Evolutionary conservation across 2,797 vertebrate species (phyloP).

Genomic region (Cyprinella venusta): DNA sequence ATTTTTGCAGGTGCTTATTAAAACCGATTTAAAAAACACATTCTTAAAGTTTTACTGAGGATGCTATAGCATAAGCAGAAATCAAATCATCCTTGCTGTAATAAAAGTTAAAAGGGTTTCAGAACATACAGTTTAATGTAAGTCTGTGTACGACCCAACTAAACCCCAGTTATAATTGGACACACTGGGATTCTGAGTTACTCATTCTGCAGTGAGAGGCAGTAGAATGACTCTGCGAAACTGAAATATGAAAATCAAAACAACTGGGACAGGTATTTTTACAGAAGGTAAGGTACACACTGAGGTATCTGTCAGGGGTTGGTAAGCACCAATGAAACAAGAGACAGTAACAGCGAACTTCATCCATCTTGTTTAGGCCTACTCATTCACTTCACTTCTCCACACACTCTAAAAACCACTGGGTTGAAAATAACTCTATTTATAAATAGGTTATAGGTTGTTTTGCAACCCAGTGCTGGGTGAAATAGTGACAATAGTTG

Average conservation of each 20-base stretch:
- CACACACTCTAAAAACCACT: too few relatives aligned
- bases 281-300: neutral
- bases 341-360: too few relatives aligned
- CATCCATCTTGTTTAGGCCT: too few relatives aligned
- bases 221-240: neutral
- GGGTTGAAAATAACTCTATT: too few relatives aligned
- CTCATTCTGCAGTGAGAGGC: slow-evolving; percentile 6
- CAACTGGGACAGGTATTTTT: neutral
- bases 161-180: slow-evolving; percentile 10
- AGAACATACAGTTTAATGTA: neutral
- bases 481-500: too few relatives aligned
- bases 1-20: slow-evolving; percentile 16
- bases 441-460: too few relatives aligned
- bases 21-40: neutral
- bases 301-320: neutral
- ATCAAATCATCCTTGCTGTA: neutral
- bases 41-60: neutral
- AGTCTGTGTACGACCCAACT: neutral
- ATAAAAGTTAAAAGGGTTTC: slow-evolving; percentile 18
- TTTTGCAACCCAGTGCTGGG: too few relatives aligned
- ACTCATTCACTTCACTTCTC: too few relatives aligned
- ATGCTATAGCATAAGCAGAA: neutral
- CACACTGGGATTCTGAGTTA: slow-evolving; percentile 2
- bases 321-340: neutral
- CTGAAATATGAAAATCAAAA: neutral